Evolutionary conservation across 2,888 invertebrate species (phyloP).

Genomic region (Ecdyonurus torrentis): DNA sequence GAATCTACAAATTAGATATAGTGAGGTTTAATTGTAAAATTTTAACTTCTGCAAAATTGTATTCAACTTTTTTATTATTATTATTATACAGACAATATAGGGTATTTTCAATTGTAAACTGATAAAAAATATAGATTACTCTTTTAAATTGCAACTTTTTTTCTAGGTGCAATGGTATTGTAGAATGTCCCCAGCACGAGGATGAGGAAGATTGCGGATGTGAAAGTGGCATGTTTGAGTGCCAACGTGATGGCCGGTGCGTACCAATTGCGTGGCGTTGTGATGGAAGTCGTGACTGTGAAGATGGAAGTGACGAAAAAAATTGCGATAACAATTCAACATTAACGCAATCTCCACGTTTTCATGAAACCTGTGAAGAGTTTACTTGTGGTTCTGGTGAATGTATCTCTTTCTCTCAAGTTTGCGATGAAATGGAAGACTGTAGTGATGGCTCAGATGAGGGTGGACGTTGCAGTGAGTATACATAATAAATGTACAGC

Average conservation of each 20-base stretch:
- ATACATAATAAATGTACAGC: background rate
- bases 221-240: background rate
- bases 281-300: background rate
- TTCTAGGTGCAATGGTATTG: constrained; percentile 41
- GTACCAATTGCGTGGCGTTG: background rate
- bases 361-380: constrained; percentile 21
- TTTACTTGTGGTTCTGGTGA: constrained; percentile 39
- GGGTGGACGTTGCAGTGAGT: constrained; percentile 8
- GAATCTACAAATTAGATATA: too few relatives aligned
- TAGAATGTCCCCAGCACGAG: constrained; percentile 53
- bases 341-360: background rate
- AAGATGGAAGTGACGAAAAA: background rate
- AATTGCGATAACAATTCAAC: constrained; percentile 26
- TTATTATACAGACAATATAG: too few relatives aligned
- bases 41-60: too few relatives aligned
- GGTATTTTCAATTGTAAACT: too few relatives aligned
- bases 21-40: too few relatives aligned
- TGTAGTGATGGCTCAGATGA: constrained; percentile 53
- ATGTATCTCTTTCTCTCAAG: constrained; percentile 39
- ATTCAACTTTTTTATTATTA: too few relatives aligned
- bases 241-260: background rate
- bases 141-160: background rate
- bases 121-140: too few relatives aligned
- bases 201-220: constrained; percentile 36
- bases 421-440: constrained; percentile 44